A percentile compares a stretch with the other conserved stretches of the same genome.
phyloP scores from a whole-genome alignment of 2,888 invertebrate genomes.

The Panzeria rudis region DNA sequence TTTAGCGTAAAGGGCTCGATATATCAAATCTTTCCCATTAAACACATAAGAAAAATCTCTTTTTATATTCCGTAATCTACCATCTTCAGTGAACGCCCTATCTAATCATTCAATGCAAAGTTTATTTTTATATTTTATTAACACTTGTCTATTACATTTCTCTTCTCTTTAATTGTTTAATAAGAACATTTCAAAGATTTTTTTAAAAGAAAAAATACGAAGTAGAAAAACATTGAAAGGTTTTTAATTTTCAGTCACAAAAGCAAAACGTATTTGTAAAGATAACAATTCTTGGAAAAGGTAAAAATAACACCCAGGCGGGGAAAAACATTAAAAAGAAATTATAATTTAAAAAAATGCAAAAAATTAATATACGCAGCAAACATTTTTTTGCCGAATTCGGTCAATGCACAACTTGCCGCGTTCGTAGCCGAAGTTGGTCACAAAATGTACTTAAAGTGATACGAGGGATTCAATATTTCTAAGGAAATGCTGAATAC shows the following conservation, averaged over 20 bases:
- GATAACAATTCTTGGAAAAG: constrained; percentile 57
- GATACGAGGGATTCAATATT: too few species aligned
- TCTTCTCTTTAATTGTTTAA: constrained; percentile 32
- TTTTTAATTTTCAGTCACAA: constrained; percentile 7
- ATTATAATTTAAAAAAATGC: not conserved
- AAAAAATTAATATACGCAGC: too few species aligned
- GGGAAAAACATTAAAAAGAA: constrained; percentile 12
- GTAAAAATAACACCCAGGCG: not conserved
- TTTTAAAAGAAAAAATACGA: not conserved
- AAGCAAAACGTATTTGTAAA: constrained; percentile 4
- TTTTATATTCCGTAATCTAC: not conserved
- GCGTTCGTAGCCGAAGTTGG: too few species aligned
- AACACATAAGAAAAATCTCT: too few species aligned
- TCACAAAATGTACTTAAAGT: too few species aligned
- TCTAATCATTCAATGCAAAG: not conserved
- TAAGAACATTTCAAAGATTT: constrained; percentile 20
- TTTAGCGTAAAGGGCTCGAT: too few species aligned
- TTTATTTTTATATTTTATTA: constrained; percentile 19
- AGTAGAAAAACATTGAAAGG: constrained; percentile 12
- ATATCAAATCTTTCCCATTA: too few species aligned
- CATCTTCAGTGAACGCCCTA: not conserved
- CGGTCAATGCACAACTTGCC: too few species aligned
- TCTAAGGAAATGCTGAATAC: too few species aligned
- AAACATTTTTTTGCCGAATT: too few species aligned
- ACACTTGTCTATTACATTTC: constrained; percentile 32